Base-by-base conservation (phyloP, 2,113 vertebrate species). In the Brachyhypopomus gauderio region DNA sequence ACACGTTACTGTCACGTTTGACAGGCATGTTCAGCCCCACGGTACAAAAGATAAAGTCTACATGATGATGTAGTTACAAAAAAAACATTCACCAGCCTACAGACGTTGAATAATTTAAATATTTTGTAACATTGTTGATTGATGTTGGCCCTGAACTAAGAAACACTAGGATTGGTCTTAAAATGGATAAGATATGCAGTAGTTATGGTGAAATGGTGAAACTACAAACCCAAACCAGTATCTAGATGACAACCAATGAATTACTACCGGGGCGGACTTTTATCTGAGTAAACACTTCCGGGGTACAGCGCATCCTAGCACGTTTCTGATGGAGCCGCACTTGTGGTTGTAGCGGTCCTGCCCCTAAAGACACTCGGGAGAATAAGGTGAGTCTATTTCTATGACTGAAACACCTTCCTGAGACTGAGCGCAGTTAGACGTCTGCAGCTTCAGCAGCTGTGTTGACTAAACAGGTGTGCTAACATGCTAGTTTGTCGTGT, bases 241-340 rank as follows among this genome's bases (percentile, higher is more conserved):
- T 52, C 45, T 52, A 52, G 45, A 8, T 11, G 45, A 14, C 45
- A 14, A 6, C 48, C 74, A 41, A 34, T 22, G 55, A 64, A 2
- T n/a, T 4, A 22, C 0, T 34, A 20, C 4, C 27, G 22, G n/a
- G 85, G 83, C 83, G 83, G 62, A 64, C 2, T 25, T 72, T 72
- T 22, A 20, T 3, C 1, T 5, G 27, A 30, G 30, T 72, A 41
- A 80, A 79, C 41, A 67, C 76, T 84, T 82, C 82, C 82, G 80
- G 80, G 45, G 38, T 62, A 81, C 3, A 27, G 72, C 60, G 70
- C 30, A 41, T 25, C 3, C 48, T 52, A 72, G 66, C 48, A 74
- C 71, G 72, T 80, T 64, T 41, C 14, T 64, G 30, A 64, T 64
- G 62, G 62, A 64, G 55, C 27, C 45, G 7, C 22, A 8, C 30